These are phyloP conservation scores for Amorpha juglandis DNA, from an alignment of 2,888 invertebrate species.

Conservation along the genomic window DNA sequence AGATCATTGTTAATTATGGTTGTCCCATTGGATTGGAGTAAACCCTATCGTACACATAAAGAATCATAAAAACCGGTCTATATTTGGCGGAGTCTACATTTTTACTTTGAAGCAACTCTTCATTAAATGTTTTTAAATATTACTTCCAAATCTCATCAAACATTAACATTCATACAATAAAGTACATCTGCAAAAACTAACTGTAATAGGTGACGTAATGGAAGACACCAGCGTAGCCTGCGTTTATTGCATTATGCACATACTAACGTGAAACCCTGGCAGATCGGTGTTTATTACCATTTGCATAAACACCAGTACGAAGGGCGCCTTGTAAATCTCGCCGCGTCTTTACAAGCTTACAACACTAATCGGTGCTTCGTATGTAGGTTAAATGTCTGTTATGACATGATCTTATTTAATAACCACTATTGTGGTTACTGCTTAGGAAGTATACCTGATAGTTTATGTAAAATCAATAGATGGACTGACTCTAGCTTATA, in stretches of 20 bases:
- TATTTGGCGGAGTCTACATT: too few species aligned
- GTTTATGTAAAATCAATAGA: neutral
- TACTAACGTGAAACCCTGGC: slow-evolving; percentile 17
- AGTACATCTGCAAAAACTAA: neutral
- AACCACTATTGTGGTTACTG: neutral
- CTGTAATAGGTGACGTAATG: neutral
- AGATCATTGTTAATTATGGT: too few species aligned
- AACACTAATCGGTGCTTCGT: neutral
- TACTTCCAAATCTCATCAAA: too few species aligned
- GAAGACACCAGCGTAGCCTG: neutral
- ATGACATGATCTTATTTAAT: slow-evolving; percentile 7
- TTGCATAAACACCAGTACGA: slow-evolving; percentile 2
- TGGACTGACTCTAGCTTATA: neutral
- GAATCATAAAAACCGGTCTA: too few species aligned
- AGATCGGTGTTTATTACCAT: slow-evolving; percentile 3
- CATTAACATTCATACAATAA: neutral
- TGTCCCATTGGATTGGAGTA: too few species aligned
- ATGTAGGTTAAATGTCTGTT: slow-evolving; percentile 18
- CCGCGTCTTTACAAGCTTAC: neutral
- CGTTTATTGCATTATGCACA: slow-evolving; percentile 22
- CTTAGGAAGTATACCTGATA: neutral
- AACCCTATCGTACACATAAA: too few species aligned
- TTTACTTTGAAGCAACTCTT: too few species aligned
- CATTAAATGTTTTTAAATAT: too few species aligned
- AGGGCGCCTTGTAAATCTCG: slow-evolving; percentile 15